A percentile compares a stretch with the other conserved stretches of the same genome.
Conservation (phyloP, 2,888 invertebrate species). For the Argyresthia albistria region DNA sequence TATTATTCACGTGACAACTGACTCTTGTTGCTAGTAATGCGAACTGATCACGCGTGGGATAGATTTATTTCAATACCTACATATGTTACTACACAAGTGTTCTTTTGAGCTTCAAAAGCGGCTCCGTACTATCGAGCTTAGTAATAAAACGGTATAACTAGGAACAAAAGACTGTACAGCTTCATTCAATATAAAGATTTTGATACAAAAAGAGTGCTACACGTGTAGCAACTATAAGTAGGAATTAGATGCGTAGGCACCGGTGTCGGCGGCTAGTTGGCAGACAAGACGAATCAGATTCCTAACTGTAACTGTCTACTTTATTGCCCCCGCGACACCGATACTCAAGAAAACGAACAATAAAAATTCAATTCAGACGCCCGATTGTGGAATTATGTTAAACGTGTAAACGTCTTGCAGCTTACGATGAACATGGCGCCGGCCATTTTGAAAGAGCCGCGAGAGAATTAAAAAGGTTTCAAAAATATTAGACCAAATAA, state of each 20-base stretch:
- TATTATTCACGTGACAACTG: constrained; percentile 8
- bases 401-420: constrained; percentile 14
- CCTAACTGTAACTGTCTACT: constrained; percentile 49
- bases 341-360: constrained; percentile 29
- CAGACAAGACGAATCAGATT: constrained; percentile 31
- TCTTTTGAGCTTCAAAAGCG: constrained; percentile 21
- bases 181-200: constrained; percentile 20
- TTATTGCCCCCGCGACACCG: constrained; percentile 32
- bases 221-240: constrained; percentile 1
- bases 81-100: constrained; percentile 4
- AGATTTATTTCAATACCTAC: background rate
- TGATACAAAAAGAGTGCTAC: constrained; percentile 16
- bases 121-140: constrained; percentile 7
- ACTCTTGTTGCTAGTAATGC: constrained; percentile 30
- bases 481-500: too few relatives aligned
- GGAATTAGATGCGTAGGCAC: constrained; percentile 23
- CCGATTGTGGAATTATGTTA: constrained; percentile 29
- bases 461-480: too few relatives aligned
- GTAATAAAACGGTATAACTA: constrained; percentile 3
- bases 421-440: too few relatives aligned
- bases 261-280: constrained; percentile 12
- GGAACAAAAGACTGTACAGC: constrained; percentile 14
- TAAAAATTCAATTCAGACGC: constrained; percentile 51
- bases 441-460: too few relatives aligned
- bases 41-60: constrained; percentile 44